Conservation (phyloP, 2,888 invertebrate genomes). For the Mystacides longicornis region DNA sequence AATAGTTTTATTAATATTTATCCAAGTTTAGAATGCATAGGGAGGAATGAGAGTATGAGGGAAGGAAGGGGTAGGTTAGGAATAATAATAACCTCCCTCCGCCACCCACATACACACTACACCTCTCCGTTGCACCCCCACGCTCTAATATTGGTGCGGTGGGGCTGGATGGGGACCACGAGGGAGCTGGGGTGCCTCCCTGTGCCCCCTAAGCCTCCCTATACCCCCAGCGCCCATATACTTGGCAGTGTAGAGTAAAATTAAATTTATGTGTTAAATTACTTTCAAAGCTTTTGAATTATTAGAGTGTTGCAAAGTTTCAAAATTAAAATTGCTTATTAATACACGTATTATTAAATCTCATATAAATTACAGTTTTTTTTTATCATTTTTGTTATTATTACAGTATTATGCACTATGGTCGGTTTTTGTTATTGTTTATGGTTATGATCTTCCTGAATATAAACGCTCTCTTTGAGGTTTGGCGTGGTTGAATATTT, state of each 20-base stretch:
- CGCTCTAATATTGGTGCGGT: neutral
- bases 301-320: slow-evolving; percentile 25
- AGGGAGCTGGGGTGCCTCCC: slow-evolving; percentile 4
- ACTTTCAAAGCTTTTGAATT: slow-evolving; percentile 27
- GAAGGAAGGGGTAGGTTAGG: slow-evolving; percentile 2
- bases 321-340: slow-evolving; percentile 26
- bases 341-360: slow-evolving; percentile 14
- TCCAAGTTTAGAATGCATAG: no score
- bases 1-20: no score
- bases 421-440: no score
- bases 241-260: slow-evolving; percentile 24
- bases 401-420: neutral
- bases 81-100: slow-evolving; percentile 14
- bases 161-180: neutral
- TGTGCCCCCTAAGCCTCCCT: slow-evolving; percentile 22
- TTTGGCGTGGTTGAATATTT: no score
- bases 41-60: neutral
- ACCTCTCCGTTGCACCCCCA: slow-evolving; percentile 4
- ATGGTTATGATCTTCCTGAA: no score
- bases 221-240: slow-evolving; percentile 27
- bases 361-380: slow-evolving; percentile 1
- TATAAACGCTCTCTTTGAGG: no score
- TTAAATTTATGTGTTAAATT: slow-evolving; percentile 27
- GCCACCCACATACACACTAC: slow-evolving; percentile 16
- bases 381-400: neutral